These are phyloP conservation scores for Hololepta plana DNA, from an alignment of 2,888 invertebrate genomes.

Conservation along the genomic window DNA sequence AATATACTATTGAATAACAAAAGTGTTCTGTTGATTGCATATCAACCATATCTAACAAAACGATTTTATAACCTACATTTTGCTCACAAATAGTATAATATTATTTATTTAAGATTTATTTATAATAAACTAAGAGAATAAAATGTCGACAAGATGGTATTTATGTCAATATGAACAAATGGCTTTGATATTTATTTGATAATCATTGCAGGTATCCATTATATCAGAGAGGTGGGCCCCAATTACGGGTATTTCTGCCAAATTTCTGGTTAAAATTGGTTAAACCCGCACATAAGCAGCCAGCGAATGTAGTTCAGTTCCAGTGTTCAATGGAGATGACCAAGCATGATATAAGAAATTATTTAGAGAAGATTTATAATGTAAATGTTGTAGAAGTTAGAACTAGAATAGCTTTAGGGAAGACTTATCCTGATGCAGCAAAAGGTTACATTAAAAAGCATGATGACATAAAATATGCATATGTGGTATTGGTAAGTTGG, in stretches of 20 bases:
- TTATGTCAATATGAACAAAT: slow-evolving; percentile 3
- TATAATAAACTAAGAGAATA: no score
- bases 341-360: slow-evolving; percentile 72
- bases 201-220: slow-evolving; percentile 57
- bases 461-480: slow-evolving; percentile 67
- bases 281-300: slow-evolving; percentile 43
- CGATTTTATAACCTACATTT: no score
- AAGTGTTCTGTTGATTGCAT: no score
- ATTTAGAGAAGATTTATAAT: slow-evolving; percentile 89
- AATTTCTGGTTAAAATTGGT: slow-evolving; percentile 96
- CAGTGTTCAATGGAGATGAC: slow-evolving; percentile 92
- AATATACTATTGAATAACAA: no score
- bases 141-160: slow-evolving; percentile 14
- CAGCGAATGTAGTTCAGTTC: slow-evolving; percentile 72
- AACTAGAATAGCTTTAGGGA: slow-evolving; percentile 55
- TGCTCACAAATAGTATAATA: no score
- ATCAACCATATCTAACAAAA: no score
- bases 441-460: slow-evolving; percentile 58
- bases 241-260: slow-evolving; percentile 78
- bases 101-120: no score
- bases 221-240: slow-evolving; percentile 87
- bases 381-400: slow-evolving; percentile 61
- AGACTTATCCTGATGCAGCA: slow-evolving; percentile 37
- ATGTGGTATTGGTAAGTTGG: slow-evolving; percentile 51
- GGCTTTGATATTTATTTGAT: neutral